phyloP scores from a whole-genome alignment of 2,797 vertebrate genomes.

The Pangasius djambal region DNA sequence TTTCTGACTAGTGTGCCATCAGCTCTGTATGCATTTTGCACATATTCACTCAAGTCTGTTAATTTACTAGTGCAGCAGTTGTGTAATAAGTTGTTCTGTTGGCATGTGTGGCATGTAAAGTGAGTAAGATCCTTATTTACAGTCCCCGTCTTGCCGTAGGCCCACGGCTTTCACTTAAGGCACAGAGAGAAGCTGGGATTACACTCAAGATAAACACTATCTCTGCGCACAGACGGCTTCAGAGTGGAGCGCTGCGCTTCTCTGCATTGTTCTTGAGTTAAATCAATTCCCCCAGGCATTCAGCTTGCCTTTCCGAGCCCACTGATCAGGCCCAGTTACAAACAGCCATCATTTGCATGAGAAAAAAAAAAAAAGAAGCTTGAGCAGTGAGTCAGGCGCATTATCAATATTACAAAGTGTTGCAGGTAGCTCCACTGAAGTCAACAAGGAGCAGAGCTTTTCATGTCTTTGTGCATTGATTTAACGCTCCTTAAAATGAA shows the following conservation, averaged over 20 bases:
- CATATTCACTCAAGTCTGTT: conserved; percentile 30
- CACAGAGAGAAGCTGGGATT: conserved; percentile 57
- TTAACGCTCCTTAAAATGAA: conserved; percentile 80
- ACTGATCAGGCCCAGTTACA: conserved; percentile 68
- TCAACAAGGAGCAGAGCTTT: conserved; percentile 76
- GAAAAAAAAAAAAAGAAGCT: conserved; percentile 50
- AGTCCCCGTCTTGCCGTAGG: conserved; percentile 46
- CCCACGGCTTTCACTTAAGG: conserved; percentile 49
- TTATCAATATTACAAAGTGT: conserved; percentile 80
- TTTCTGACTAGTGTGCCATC: conserved; percentile 1
- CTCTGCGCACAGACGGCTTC: conserved; percentile 53
- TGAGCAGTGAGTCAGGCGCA: conserved; percentile 68
- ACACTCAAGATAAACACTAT: conserved; percentile 63
- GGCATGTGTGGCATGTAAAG: conserved; percentile 48
- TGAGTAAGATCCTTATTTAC: conserved; percentile 58
- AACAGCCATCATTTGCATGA: conserved; percentile 65
- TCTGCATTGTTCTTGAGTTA: conserved; percentile 74
- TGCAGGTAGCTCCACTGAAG: conserved; percentile 77
- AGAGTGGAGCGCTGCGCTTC: conserved; percentile 49
- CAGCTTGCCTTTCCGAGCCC: conserved; percentile 62
- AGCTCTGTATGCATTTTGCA: conserved; percentile 25
- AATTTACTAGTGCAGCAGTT: conserved; percentile 29
- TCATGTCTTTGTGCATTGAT: conserved; percentile 79
- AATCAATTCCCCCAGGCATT: conserved; percentile 71
- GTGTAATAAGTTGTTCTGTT: conserved; percentile 48